A percentile compares a stretch with the other conserved stretches of the same genome.
Conservation (phyloP, 2,888 invertebrate species). For the Agrotis puta region DNA sequence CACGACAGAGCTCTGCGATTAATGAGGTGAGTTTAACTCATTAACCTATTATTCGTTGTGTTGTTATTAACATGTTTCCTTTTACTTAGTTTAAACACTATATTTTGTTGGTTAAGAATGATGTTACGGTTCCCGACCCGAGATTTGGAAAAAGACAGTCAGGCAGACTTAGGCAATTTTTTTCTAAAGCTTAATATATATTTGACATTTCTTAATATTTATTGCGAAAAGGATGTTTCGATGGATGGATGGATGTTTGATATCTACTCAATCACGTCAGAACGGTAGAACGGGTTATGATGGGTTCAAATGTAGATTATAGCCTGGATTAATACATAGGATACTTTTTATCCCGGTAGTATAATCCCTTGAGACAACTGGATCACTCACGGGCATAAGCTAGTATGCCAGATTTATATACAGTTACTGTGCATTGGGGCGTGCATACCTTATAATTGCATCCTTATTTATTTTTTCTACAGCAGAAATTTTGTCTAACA, state of each 20-base stretch:
- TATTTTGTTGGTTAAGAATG: not conserved
- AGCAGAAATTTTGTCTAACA: not conserved
- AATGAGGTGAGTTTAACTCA: constrained; percentile 88
- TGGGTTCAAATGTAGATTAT: too few relatives aligned
- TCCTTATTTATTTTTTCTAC: not conserved
- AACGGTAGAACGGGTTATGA: too few relatives aligned
- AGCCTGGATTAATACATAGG: too few relatives aligned
- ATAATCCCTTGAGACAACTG: too few relatives aligned
- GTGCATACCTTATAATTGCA: constrained; percentile 5
- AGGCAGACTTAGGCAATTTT: not conserved
- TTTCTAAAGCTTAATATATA: not conserved
- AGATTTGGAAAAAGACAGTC: not conserved
- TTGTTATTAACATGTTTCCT: not conserved
- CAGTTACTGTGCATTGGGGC: not conserved
- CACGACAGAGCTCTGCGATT: constrained; percentile 91
- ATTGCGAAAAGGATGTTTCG: too few relatives aligned
- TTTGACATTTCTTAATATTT: too few relatives aligned
- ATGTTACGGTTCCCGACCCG: not conserved
- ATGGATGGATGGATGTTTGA: too few relatives aligned
- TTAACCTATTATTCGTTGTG: not conserved
- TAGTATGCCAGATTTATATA: not conserved
- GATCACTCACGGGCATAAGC: too few relatives aligned
- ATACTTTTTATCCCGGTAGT: too few relatives aligned
- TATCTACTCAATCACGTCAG: too few relatives aligned
- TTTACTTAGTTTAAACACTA: not conserved